phyloP scores from a whole-genome alignment of 2,113 vertebrate species.

The Ceuthmochares aereus region DNA sequence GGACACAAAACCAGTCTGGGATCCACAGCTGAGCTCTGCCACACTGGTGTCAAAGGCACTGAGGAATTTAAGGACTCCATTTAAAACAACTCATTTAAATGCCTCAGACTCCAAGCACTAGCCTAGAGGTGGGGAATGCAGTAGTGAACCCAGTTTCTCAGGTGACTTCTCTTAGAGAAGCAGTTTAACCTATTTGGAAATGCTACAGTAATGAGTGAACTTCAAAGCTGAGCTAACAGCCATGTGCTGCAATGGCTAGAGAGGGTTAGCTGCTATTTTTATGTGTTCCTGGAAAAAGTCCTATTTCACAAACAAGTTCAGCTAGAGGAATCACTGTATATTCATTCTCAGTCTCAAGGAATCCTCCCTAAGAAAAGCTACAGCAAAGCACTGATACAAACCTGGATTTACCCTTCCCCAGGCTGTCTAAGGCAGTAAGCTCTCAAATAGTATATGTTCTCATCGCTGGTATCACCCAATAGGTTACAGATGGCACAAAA shows the following conservation, averaged over 20 bases:
- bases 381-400: background rate
- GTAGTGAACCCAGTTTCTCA: accelerated
- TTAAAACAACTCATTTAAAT: background rate
- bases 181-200: background rate
- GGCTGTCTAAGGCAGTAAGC: background rate
- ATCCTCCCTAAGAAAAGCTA: background rate
- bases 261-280: background rate
- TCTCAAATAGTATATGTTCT: background rate
- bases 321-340: background rate
- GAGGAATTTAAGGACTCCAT: background rate
- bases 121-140: background rate
- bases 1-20: background rate
- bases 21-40: background rate
- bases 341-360: background rate
- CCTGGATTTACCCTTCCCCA: background rate
- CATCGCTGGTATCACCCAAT: background rate
- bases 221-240: background rate
- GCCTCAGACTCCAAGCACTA: background rate
- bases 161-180: background rate
- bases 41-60: background rate
- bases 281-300: background rate
- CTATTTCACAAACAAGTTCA: background rate
- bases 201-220: background rate
- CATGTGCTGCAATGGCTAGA: background rate
- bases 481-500: background rate